Evolutionary conservation across 2,797 vertebrate species (phyloP).

Genomic region (Chrosomus eos): DNA sequence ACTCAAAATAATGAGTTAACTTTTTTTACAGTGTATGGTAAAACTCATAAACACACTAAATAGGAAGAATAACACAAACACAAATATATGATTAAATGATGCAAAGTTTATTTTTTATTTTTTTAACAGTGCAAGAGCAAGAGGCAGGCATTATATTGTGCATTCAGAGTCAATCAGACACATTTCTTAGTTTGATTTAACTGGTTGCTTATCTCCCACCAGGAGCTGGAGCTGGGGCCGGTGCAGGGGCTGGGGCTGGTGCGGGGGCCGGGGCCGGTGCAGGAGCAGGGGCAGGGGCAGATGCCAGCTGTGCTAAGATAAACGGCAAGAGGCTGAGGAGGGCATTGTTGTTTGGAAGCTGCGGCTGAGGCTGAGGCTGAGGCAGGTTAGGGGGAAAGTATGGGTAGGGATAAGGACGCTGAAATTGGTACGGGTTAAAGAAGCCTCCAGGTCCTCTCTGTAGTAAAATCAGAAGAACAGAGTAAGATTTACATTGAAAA

Average conservation of each 20-base stretch:
- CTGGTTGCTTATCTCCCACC: neutral
- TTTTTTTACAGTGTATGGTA: no score
- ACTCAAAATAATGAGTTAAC: no score
- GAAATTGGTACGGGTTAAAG: constrained; percentile 5
- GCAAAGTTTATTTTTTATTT: constrained; percentile 6
- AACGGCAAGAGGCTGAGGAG: constrained; percentile 42
- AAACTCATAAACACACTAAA: no score
- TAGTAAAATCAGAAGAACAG: neutral
- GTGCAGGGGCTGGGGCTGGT: rapidly evolving
- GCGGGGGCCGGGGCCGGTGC: rapidly evolving
- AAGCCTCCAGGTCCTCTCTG: constrained; percentile 15
- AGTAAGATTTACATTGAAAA: neutral
- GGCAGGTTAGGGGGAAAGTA: neutral
- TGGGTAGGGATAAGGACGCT: constrained; percentile 4
- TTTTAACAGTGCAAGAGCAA: neutral
- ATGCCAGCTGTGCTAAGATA: constrained; percentile 23
- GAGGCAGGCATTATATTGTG: neutral
- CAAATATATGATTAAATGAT: neutral
- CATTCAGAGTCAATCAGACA: neutral
- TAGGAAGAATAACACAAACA: neutral
- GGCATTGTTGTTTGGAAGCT: constrained; percentile 27
- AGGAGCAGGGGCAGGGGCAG: neutral
- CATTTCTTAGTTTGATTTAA: constrained; percentile 9
- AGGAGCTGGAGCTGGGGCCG: neutral
- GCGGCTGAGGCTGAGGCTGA: neutral